phyloP scores from a whole-genome alignment of 1,140 invertebrate genomes.

The Drosophila athabasca region DNA sequence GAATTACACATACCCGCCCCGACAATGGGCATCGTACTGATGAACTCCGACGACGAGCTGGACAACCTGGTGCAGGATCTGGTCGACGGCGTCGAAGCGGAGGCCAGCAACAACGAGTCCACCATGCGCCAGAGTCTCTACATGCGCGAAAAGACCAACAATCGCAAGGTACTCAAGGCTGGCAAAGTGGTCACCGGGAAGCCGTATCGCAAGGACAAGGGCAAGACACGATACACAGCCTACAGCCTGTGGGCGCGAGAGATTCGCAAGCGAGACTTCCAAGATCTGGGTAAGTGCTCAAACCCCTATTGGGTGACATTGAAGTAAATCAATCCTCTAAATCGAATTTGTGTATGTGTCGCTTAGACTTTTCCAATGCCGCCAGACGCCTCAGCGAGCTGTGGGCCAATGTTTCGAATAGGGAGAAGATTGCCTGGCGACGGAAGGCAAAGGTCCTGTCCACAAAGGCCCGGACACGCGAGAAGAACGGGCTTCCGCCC shows the following conservation, averaged over 20 bases:
- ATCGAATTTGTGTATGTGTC: background rate
- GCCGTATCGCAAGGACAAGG: conserved; percentile 89
- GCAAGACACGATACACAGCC: conserved; percentile 91
- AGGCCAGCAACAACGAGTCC: conserved; percentile 80
- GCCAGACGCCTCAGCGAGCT: conserved; percentile 92
- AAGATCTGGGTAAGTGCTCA: conserved; percentile 86
- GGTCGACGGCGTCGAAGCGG: conserved; percentile 74
- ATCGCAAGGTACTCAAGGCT: conserved; percentile 91
- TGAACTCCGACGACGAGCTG: conserved; percentile 72
- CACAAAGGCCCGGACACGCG: conserved; percentile 70
- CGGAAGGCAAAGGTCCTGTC: conserved; percentile 85
- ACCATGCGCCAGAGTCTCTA: conserved; percentile 87
- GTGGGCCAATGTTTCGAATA: conserved; percentile 89
- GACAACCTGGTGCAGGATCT: conserved; percentile 76
- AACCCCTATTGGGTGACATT: background rate
- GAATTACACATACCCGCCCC: conserved; percentile 24
- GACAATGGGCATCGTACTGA: conserved; percentile 12
- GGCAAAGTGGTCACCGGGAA: conserved; percentile 88
- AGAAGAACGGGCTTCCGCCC: conserved; percentile 16
- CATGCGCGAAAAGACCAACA: conserved; percentile 90
- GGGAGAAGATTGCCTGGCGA: conserved; percentile 85
- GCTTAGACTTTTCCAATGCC: conserved; percentile 89
- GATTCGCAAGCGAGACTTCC: conserved; percentile 87
- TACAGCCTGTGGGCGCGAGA: conserved; percentile 96
- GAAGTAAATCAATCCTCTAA: no score